phyloP scores from a whole-genome alignment of 2,797 vertebrate species.

The Gymnothorax reevesii region DNA sequence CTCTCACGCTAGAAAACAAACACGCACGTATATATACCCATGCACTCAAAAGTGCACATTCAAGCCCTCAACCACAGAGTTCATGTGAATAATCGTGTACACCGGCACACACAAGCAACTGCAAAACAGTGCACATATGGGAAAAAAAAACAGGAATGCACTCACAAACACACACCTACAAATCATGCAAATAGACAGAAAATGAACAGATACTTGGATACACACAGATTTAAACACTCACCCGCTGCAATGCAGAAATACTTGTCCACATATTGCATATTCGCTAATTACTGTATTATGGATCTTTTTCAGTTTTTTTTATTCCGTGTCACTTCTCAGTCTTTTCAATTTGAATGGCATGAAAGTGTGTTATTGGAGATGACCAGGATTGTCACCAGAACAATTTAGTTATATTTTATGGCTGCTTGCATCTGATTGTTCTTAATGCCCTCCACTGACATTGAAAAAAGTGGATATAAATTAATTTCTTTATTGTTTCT shows the following conservation, averaged over 20 bases:
- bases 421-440: neutral
- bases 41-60: slow-evolving; percentile 52
- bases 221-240: neutral
- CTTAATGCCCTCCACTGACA: too few species aligned
- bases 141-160: neutral
- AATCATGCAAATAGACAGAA: neutral
- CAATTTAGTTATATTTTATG: neutral
- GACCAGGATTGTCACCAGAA: neutral
- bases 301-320: neutral
- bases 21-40: slow-evolving; percentile 10
- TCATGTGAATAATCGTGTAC: neutral
- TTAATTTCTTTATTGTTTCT: too few species aligned
- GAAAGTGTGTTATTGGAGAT: neutral
- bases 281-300: too few species aligned
- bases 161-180: neutral
- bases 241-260: neutral
- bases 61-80: neutral
- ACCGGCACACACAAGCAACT: neutral
- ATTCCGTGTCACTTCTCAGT: neutral
- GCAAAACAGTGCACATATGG: neutral
- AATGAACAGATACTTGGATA: neutral
- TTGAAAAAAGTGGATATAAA: too few species aligned
- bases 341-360: neutral
- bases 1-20: slow-evolving; percentile 46
- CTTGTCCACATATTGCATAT: neutral